Percentiles rank a stretch among this genome's conserved stretches.
These are phyloP conservation scores for Hyposmocoma kahamanoa DNA, from an alignment of 1,140 invertebrate genomes.

Conservation along the genomic window DNA sequence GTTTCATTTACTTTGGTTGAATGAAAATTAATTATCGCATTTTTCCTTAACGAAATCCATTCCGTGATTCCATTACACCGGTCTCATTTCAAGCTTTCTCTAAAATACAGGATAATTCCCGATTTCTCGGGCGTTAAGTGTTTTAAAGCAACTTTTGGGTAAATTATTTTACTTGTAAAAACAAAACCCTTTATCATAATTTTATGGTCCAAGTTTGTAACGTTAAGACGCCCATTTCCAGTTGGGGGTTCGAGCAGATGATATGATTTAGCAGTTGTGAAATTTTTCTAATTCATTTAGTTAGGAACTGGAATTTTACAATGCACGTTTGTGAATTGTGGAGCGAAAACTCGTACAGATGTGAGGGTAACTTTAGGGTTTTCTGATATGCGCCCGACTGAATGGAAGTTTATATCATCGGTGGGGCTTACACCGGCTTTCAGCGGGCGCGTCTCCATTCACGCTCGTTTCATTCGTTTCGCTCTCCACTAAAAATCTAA, in stretches of 20 bases:
- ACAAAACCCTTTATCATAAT: slow-evolving; percentile 66
- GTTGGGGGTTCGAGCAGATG: slow-evolving; percentile 25
- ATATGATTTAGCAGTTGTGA: slow-evolving; percentile 39
- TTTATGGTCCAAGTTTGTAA: slow-evolving; percentile 57
- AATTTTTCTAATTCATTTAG: slow-evolving; percentile 1
- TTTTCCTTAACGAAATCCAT: slow-evolving; percentile 29
- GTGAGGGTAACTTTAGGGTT: slow-evolving; percentile 25
- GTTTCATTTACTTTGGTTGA: slow-evolving; percentile 41
- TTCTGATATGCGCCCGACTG: slow-evolving; percentile 46
- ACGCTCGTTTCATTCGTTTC: slow-evolving; percentile 65
- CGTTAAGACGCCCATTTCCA: slow-evolving; percentile 54
- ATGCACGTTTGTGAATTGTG: not conserved
- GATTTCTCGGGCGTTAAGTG: slow-evolving; percentile 45
- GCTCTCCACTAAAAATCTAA: slow-evolving; percentile 71
- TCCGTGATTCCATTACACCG: slow-evolving; percentile 9
- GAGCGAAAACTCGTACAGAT: not conserved
- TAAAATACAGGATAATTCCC: slow-evolving; percentile 22
- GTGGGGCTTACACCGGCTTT: slow-evolving; percentile 62
- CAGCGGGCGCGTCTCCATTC: slow-evolving; percentile 63
- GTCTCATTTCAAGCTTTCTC: not conserved
- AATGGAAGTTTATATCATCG: slow-evolving; percentile 68
- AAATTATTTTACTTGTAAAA: slow-evolving; percentile 59
- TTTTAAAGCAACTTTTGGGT: slow-evolving; percentile 47
- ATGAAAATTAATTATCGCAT: slow-evolving; percentile 34
- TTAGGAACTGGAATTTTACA: not conserved